These are phyloP conservation scores for Oncorhynchus mykiss DNA, from an alignment of 2,113 vertebrate species.

Conservation along the genomic window DNA sequence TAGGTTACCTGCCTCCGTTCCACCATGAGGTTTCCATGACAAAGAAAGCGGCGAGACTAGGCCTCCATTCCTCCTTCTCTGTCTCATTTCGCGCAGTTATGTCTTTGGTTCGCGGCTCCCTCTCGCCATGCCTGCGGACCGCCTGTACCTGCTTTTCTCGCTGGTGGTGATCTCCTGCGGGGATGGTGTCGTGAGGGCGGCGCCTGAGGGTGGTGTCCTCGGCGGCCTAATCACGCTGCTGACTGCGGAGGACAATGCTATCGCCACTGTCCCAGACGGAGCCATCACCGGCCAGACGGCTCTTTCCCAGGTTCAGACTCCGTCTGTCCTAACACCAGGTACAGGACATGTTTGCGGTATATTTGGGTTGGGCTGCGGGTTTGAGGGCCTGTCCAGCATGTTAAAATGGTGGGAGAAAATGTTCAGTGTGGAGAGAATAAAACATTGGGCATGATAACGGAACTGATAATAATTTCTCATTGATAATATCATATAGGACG, in stretches of 20 bases:
- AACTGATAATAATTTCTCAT: too few species aligned
- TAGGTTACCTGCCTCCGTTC: background rate
- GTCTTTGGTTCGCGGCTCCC: constrained; percentile 35
- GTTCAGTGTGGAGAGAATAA: too few species aligned
- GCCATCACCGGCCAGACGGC: constrained; percentile 12
- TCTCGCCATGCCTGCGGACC: constrained; percentile 44
- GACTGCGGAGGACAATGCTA: constrained; percentile 57
- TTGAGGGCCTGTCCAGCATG: background rate
- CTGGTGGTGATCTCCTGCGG: constrained; percentile 33
- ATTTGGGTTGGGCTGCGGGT: background rate
- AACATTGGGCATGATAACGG: too few species aligned
- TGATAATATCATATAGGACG: too few species aligned
- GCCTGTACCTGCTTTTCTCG: constrained; percentile 35
- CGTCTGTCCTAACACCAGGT: constrained; percentile 46
- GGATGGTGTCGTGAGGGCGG: constrained; percentile 29
- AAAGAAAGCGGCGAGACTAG: background rate
- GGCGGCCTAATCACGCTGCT: constrained; percentile 28
- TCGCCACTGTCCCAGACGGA: constrained; percentile 14
- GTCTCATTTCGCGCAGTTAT: constrained; percentile 41
- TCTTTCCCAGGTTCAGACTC: constrained; percentile 6
- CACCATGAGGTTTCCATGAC: constrained; percentile 1
- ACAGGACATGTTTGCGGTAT: constrained; percentile 1
- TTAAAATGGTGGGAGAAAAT: too few species aligned
- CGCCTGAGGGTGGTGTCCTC: constrained; percentile 24
- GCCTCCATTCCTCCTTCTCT: constrained; percentile 2